These are phyloP conservation scores for Poecilia picta DNA, from an alignment of 2,797 vertebrate species.

Conservation along the genomic window DNA sequence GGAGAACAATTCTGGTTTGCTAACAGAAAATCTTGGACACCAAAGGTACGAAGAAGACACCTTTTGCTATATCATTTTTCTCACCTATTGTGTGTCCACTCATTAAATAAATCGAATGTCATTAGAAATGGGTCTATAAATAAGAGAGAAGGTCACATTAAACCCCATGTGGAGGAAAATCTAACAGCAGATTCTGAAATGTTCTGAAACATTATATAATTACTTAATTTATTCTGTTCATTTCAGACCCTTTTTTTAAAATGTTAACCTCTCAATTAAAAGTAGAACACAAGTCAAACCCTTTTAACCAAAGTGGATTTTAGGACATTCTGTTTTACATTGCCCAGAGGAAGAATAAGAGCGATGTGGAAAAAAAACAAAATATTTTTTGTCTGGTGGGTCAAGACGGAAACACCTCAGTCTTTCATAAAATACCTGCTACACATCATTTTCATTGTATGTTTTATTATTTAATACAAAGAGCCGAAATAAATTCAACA, in stretches of 20 bases:
- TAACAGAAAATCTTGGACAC: neutral
- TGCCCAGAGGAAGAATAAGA: neutral
- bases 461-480: conserved; percentile 77
- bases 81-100: neutral
- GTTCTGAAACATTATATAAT: neutral
- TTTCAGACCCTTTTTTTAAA: neutral
- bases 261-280: neutral
- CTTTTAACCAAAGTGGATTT: neutral
- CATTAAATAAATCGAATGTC: conserved; percentile 34
- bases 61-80: neutral
- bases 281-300: conserved; percentile 13
- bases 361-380: too few species aligned
- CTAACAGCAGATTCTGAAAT: neutral
- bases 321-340: neutral
- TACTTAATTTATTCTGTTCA: neutral
- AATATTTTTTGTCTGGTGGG: too few species aligned
- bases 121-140: conserved; percentile 2
- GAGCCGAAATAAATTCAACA: conserved; percentile 44
- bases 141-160: too few species aligned
- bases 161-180: neutral
- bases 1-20: neutral
- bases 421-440: conserved; percentile 10
- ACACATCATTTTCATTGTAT: conserved; percentile 49
- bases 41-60: neutral
- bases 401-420: neutral